Conservation (phyloP, 1,140 invertebrate genomes). For the Planococcus citri region DNA sequence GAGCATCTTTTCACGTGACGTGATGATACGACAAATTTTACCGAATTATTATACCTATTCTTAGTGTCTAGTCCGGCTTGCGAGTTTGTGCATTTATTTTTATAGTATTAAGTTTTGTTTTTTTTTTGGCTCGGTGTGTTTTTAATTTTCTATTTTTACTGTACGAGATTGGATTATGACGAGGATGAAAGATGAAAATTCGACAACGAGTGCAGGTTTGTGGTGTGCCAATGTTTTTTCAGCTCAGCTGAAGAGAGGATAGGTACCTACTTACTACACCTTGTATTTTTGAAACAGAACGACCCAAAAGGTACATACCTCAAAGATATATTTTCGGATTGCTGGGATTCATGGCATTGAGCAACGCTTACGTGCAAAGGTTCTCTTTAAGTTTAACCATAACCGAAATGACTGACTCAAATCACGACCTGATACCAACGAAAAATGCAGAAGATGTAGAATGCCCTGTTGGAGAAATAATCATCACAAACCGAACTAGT, state of each 20-base stretch:
- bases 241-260: no score
- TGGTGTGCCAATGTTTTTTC: no score
- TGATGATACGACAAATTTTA: no score
- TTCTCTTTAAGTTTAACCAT: slow-evolving; percentile 81
- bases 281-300: neutral
- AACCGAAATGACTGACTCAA: slow-evolving; percentile 59
- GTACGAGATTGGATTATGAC: no score
- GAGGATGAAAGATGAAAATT: neutral
- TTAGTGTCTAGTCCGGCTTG: no score
- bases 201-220: neutral
- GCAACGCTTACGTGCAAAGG: slow-evolving; percentile 77
- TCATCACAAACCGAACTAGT: neutral
- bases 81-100: no score
- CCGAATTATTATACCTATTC: no score
- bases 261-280: neutral
- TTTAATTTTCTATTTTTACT: no score
- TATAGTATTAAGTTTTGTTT: no score
- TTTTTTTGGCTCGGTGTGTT: no score
- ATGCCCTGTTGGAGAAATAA: neutral
- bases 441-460: neutral
- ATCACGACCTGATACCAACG: neutral
- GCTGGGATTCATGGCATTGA: slow-evolving; percentile 69
- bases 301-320: slow-evolving; percentile 35
- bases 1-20: no score
- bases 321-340: slow-evolving; percentile 64